Evolutionary conservation across 1,140 invertebrate species (phyloP).

Genomic region (Manduca sexta): DNA sequence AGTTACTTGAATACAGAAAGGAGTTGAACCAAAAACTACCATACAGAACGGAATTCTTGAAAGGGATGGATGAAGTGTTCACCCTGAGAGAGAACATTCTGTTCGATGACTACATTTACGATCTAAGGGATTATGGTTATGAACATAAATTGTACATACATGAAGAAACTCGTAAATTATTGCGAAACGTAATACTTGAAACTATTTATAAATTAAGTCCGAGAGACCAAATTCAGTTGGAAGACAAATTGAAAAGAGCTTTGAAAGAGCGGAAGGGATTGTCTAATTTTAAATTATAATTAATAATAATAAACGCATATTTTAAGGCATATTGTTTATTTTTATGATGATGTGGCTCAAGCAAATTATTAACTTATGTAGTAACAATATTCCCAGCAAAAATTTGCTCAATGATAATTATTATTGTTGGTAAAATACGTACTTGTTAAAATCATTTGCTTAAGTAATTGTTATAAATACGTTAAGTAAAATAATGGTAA

Average conservation of each 20-base stretch:
- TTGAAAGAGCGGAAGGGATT: slow-evolving; percentile 29
- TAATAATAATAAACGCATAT: neutral
- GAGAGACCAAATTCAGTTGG: slow-evolving; percentile 21
- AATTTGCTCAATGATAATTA: too few species aligned
- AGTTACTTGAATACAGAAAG: slow-evolving; percentile 24
- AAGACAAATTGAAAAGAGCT: slow-evolving; percentile 30
- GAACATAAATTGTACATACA: slow-evolving; percentile 28
- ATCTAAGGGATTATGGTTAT: slow-evolving; percentile 32
- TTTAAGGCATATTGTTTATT: neutral
- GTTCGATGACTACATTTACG: slow-evolving; percentile 43
- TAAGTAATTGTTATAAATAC: too few species aligned
- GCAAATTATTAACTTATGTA: too few species aligned
- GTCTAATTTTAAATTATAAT: slow-evolving; percentile 1
- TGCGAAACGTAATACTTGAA: slow-evolving; percentile 32
- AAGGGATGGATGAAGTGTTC: slow-evolving; percentile 38
- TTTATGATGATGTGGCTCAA: too few species aligned
- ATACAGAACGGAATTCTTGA: slow-evolving; percentile 26
- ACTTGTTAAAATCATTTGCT: too few species aligned
- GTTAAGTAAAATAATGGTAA: too few species aligned
- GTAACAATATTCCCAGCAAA: too few species aligned
- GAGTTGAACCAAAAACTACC: slow-evolving; percentile 25
- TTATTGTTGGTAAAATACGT: too few species aligned
- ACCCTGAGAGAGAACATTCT: slow-evolving; percentile 27
- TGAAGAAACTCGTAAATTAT: slow-evolving; percentile 35
- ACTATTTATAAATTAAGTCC: slow-evolving; percentile 25